Evolutionary conservation across 2,888 invertebrate species (phyloP).

Genomic region (Zygaena filipendulae): DNA sequence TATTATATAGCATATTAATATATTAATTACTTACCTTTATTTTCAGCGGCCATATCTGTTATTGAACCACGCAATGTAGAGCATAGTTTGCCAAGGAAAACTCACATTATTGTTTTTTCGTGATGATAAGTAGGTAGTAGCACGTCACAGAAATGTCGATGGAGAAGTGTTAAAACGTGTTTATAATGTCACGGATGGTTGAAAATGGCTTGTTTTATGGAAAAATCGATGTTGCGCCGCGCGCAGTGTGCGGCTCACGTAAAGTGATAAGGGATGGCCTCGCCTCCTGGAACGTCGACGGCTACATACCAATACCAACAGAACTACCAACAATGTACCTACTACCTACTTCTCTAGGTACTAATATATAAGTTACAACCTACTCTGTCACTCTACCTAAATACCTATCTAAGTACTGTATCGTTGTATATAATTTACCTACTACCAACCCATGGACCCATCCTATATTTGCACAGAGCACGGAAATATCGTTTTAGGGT

Average conservation of each 20-base stretch:
- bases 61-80: conserved; percentile 28
- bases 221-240: conserved; percentile 60
- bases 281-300: conserved; percentile 17
- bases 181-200: conserved; percentile 47
- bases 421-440: too few species aligned
- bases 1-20: too few species aligned
- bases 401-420: too few species aligned
- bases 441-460: too few species aligned
- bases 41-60: conserved; percentile 51
- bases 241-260: conserved; percentile 44
- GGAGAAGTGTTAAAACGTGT: conserved; percentile 43
- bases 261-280: conserved; percentile 51
- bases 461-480: too few species aligned
- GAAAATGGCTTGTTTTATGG: conserved; percentile 51
- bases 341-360: conserved; percentile 23
- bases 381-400: too few species aligned
- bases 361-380: too few species aligned
- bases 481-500: too few species aligned
- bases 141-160: conserved; percentile 22
- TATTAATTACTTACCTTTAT: conserved; percentile 44
- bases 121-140: too few species aligned
- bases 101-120: too few species aligned
- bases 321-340: too few species aligned
- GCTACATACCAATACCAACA: too few species aligned
- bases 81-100: conserved; percentile 41